Base-by-base conservation (phyloP, 2,888 invertebrate species). In the Heliconius hortense region DNA sequence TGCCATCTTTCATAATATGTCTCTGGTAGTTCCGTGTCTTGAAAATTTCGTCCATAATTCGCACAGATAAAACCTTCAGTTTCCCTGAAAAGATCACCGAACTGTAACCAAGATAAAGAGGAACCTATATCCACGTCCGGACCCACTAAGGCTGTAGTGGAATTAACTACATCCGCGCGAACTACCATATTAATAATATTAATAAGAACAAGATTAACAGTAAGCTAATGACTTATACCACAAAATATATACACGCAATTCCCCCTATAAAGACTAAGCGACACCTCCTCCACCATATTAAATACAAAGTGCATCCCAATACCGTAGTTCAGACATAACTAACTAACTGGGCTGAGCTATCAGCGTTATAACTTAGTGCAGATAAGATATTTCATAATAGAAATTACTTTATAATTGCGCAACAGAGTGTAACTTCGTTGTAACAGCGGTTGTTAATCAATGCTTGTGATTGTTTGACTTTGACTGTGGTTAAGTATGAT, bases 231-330 rank as follows among this genome's bases (percentile, higher is more conserved):
- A 75, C 83, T 85, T 86, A 80, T 13, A 77, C 83, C 87, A 84
- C 68, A 76, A 82, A 80, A 83, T 86, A 86, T 85, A 82, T 80
- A 77, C 83, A 86, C 86, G 87, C 87, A 86, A 84, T 83, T 88
- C 90, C 89, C 84, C 82, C 89, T 85, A 85, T 86, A 81, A 84
- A 80, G 75, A 84, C 83, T 69, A 53, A n/a, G 85, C 85, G 88
- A 89, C 90, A 89, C 90, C 92, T 90, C 92, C 92, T 92, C 92
- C 87, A 18, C 18, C 18, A 48, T 85, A 91, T 89, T 90, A 90
- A 86, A 80, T 83, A 83, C 87, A 85, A 84, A 85, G 86, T 85
- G 84, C 83, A 84, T 86, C 86, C 86, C 83, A 81, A 82, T 83
- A 84, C 84, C 82, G 82, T 82, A 80, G 82, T 80, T 77, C 82